Base-by-base conservation (phyloP, 2,797 vertebrate genomes). In the Apogon hyalosoma region DNA sequence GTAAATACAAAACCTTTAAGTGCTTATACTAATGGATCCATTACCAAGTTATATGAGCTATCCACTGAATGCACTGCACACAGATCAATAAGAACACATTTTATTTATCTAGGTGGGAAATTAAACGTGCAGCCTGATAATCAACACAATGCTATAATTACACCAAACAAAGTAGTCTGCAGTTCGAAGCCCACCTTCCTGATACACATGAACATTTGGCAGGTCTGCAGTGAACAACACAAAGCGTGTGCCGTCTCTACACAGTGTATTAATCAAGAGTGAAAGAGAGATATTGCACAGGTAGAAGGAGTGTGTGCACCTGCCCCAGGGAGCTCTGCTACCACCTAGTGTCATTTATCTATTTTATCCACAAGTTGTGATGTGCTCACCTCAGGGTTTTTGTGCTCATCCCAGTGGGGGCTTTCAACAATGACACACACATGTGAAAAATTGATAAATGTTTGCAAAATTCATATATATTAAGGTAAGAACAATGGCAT, bases 271-370 rank as follows among this genome's bases (percentile, higher is more conserved):
- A 82, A 87, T 83, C 79, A 73, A 39, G 58, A 54, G 63, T 69
- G 78, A 75, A 63, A 60, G 54, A 58, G 53, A 71, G 66, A 69
- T 76, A 76, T 73, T 78, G 80, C 73, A 77, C 64, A 83, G 80
- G 60, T 76, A 55, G 48, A 55, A 60, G 42, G 45, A n/a, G 56
- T 16, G 28, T 51, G 41, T 42, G 56, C 63, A 70, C 46, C 66
- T 58, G 71, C 80, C 83, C 68, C 4, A 2, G 85, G 82, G 85
- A 88, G 63, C 83, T 85, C 87, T 91, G 84, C 88, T 87, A 88
- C 88, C 90, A 88, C 77, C 91, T 91, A 89, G 86, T 91, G 88
- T 87, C 80, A 88, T 87, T 83, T 72, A 83, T 84, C 79, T 82
- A 75, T 43, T 87, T 67, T 72, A 81, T 53, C 62, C 67, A 45